These are phyloP conservation scores for Varroa destructor DNA, from an alignment of 1,140 invertebrate genomes.

Conservation along the genomic window DNA sequence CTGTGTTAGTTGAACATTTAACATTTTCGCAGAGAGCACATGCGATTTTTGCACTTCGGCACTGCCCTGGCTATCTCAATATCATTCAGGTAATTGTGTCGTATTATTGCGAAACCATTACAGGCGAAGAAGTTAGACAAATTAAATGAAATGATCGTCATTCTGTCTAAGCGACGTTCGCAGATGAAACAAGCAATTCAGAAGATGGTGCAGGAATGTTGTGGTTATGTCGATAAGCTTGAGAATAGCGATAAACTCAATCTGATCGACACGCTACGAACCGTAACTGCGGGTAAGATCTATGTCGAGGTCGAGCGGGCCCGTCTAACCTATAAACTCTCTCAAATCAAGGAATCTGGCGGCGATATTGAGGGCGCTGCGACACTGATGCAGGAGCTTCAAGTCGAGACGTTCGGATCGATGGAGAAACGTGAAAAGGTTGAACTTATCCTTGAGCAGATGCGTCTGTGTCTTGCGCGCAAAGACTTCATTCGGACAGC, in stretches of 20 bases:
- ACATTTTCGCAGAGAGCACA: background rate
- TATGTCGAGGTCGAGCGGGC: conserved; percentile 99
- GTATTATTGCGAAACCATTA: conserved; percentile 24
- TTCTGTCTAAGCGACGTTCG: conserved; percentile 80
- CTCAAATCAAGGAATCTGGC: conserved; percentile 83
- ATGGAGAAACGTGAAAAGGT: conserved; percentile 95
- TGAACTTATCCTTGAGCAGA: conserved; percentile 93
- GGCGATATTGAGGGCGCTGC: conserved; percentile 78
- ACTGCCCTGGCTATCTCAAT: background rate
- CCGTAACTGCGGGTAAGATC: conserved; percentile 96
- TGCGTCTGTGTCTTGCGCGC: conserved; percentile 86
- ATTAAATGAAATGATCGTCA: conserved; percentile 82
- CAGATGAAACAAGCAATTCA: conserved; percentile 89
- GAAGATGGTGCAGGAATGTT: conserved; percentile 98
- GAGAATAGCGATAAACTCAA: conserved; percentile 63
- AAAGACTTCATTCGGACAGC: conserved; percentile 94
- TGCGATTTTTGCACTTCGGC: background rate
- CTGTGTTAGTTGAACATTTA: background rate
- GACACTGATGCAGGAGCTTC: conserved; percentile 85
- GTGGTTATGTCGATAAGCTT: conserved; percentile 81
- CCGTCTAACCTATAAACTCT: conserved; percentile 78
- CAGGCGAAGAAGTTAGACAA: conserved; percentile 72
- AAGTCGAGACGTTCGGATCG: conserved; percentile 97
- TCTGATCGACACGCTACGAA: conserved; percentile 84
- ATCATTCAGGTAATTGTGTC: background rate